Evolutionary conservation across 1,140 invertebrate species (phyloP).

Genomic region (Drosophila kohkoa): DNA sequence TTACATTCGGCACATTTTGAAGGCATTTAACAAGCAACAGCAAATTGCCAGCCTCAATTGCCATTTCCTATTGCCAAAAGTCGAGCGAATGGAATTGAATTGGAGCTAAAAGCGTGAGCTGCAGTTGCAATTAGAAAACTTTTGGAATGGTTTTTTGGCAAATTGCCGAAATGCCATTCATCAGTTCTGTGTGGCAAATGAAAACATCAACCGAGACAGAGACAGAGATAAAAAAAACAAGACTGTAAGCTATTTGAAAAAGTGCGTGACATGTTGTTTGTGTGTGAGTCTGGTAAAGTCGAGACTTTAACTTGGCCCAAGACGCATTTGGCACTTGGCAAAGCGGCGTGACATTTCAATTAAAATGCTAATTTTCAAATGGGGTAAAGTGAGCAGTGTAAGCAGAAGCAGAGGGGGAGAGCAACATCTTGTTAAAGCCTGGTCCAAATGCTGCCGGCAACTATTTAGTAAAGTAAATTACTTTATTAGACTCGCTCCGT

Average conservation of each 20-base stretch:
- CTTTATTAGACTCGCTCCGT: constrained; percentile 68
- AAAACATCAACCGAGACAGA: constrained; percentile 54
- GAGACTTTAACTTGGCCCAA: constrained; percentile 40
- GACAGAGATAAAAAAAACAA: constrained; percentile 11
- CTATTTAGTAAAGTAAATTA: constrained; percentile 77
- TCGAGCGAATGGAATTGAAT: constrained; percentile 33
- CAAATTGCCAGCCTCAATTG: constrained; percentile 11
- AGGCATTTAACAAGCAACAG: constrained; percentile 1
- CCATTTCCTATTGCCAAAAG: constrained; percentile 18
- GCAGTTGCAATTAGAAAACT: constrained; percentile 45
- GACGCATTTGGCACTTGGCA: constrained; percentile 62
- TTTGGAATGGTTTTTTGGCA: constrained; percentile 38
- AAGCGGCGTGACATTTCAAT: constrained; percentile 72
- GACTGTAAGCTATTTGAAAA: constrained; percentile 50
- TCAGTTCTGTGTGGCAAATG: constrained; percentile 54
- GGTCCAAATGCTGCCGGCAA: constrained; percentile 62
- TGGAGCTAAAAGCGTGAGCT: constrained; percentile 29
- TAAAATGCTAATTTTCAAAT: constrained; percentile 72
- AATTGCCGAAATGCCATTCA: constrained; percentile 64
- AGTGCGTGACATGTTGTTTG: constrained; percentile 63
- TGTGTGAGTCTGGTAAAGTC: constrained; percentile 11
- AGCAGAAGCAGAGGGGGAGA: not conserved
- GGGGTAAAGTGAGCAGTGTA: constrained; percentile 3
- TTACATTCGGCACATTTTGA: constrained; percentile 16
- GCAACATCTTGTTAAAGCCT: constrained; percentile 41